A percentile compares a stretch with the other conserved stretches of the same genome.
phyloP scores from a whole-genome alignment of 2,888 invertebrate genomes.

The Pardosa pseudoannulata region DNA sequence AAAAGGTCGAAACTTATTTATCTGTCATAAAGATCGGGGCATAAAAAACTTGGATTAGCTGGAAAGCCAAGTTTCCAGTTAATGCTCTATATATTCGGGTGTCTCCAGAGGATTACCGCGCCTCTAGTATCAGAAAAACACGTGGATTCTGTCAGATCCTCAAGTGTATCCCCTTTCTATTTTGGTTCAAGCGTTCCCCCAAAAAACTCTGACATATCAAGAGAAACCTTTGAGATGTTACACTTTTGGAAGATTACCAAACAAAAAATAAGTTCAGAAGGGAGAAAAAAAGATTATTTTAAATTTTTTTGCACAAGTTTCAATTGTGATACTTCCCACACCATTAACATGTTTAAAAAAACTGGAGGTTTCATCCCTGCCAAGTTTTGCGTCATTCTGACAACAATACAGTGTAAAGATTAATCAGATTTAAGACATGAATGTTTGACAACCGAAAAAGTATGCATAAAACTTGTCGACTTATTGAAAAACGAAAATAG shows the following conservation, averaged over 20 bases:
- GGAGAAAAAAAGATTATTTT: too few relatives aligned
- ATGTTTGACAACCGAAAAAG: too few relatives aligned
- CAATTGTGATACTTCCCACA: too few relatives aligned
- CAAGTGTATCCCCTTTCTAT: slow-evolving; percentile 2
- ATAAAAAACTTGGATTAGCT: neutral
- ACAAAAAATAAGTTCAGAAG: too few relatives aligned
- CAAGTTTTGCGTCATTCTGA: too few relatives aligned
- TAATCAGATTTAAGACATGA: too few relatives aligned
- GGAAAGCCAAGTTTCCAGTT: neutral
- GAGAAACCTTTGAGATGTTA: neutral
- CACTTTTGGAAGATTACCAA: neutral
- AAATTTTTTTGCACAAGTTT: too few relatives aligned
- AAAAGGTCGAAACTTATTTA: neutral
- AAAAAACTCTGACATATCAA: neutral
- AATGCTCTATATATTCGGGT: neutral
- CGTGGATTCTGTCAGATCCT: neutral
- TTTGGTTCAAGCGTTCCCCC: neutral
- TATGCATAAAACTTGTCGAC: too few relatives aligned
- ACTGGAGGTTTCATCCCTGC: too few relatives aligned
- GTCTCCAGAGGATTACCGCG: neutral
- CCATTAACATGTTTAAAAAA: too few relatives aligned
- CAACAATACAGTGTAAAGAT: too few relatives aligned
- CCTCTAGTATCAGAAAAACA: neutral
- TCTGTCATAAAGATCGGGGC: neutral
- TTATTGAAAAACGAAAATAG: too few relatives aligned